Conservation (phyloP, 2,888 invertebrate genomes). For the Zygothrica quintamaculata region DNA sequence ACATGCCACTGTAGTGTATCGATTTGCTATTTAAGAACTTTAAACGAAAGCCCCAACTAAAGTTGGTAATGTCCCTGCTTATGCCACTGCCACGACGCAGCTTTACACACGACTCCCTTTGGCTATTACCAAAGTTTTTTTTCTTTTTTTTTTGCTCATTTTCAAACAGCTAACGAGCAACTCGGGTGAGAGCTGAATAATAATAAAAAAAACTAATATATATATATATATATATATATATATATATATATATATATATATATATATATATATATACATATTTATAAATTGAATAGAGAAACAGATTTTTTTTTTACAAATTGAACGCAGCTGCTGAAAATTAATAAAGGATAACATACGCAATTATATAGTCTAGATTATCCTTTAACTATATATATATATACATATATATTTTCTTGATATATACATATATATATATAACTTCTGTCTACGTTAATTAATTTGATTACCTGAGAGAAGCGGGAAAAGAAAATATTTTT, state of each 20-base stretch:
- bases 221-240: no score
- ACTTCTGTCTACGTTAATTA: slow-evolving; percentile 72
- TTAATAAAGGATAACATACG: no score
- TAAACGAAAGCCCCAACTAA: slow-evolving; percentile 9
- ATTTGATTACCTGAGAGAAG: slow-evolving; percentile 49
- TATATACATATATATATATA: no score
- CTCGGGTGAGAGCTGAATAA: neutral
- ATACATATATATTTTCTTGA: no score
- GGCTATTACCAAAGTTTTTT: slow-evolving; percentile 1
- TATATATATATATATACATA: no score
- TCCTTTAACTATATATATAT: no score
- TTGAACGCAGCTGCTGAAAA: neutral
- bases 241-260: no score
- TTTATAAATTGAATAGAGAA: no score
- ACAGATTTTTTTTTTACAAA: neutral
- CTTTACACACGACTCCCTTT: slow-evolving; percentile 16
- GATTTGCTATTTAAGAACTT: slow-evolving; percentile 50
- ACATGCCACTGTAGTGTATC: slow-evolving; percentile 38
- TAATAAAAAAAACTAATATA: neutral
- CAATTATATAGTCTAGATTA: no score
- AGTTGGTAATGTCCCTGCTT: slow-evolving; percentile 26
- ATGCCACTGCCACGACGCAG: slow-evolving; percentile 24
- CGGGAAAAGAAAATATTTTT: slow-evolving; percentile 56
- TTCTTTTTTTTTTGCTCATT: no score
- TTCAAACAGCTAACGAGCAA: slow-evolving; percentile 5